A percentile compares a stretch with the other conserved stretches of the same genome.
phyloP scores from a whole-genome alignment of 2,888 invertebrate species.

The Eupithecia dodoneata region DNA sequence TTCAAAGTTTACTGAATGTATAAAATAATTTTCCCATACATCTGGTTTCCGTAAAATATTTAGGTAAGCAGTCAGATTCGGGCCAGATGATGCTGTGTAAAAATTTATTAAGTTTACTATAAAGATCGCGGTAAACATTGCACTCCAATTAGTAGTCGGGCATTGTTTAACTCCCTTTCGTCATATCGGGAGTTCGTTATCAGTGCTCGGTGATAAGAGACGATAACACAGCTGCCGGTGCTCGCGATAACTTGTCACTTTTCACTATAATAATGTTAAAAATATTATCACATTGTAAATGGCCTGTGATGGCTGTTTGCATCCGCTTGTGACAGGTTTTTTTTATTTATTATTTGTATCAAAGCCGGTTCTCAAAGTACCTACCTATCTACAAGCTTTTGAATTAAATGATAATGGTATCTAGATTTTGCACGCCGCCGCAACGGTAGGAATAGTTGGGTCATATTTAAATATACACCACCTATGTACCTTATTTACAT shows the following conservation, averaged over 20 bases:
- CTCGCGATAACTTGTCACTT: slow-evolving; percentile 70
- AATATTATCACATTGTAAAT: slow-evolving; percentile 40
- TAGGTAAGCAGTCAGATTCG: neutral
- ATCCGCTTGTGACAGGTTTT: slow-evolving; percentile 11
- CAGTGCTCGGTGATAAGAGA: slow-evolving; percentile 63
- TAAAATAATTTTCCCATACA: neutral
- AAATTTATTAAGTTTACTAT: neutral
- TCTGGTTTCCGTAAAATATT: slow-evolving; percentile 1
- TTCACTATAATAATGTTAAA: slow-evolving; percentile 55
- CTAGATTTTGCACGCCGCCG: too few relatives aligned
- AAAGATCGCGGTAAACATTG: slow-evolving; percentile 20
- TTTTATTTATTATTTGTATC: neutral
- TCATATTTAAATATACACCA: too few relatives aligned
- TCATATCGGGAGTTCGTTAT: slow-evolving; percentile 67
- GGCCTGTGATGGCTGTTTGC: slow-evolving; percentile 13
- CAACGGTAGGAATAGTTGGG: too few relatives aligned
- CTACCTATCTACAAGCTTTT: neutral
- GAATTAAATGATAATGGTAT: too few relatives aligned
- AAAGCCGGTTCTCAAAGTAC: neutral
- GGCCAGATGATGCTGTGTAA: neutral
- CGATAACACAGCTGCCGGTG: slow-evolving; percentile 74
- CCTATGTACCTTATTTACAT: too few relatives aligned
- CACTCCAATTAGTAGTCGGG: slow-evolving; percentile 28
- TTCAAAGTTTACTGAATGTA: neutral
- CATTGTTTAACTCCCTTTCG: slow-evolving; percentile 49